Percentiles rank a stretch among this genome's conserved stretches.
These are phyloP conservation scores for Hippocampus kuda DNA, from an alignment of 2,797 vertebrate genomes.

Conservation along the genomic window DNA sequence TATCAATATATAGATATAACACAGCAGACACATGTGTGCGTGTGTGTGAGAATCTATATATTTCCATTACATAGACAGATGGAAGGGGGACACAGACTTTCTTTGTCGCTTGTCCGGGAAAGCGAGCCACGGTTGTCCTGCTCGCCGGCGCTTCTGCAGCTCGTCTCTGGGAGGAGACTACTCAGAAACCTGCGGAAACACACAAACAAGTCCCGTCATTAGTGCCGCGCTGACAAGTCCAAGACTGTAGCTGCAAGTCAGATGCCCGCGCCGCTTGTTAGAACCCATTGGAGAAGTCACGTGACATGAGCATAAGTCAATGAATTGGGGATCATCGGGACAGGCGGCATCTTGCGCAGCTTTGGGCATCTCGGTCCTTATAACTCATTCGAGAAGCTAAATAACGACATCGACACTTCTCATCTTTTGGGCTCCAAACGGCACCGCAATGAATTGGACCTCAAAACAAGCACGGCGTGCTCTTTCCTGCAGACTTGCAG, in stretches of 20 bases:
- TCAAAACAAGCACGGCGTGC: too few relatives aligned
- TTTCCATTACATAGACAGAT: conserved; percentile 73
- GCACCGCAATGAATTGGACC: too few relatives aligned
- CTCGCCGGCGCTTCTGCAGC: conserved; percentile 43
- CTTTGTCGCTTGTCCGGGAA: conserved; percentile 54
- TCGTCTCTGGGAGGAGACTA: conserved; percentile 26
- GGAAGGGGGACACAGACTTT: conserved; percentile 66
- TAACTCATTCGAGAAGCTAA: neutral
- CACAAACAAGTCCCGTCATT: neutral
- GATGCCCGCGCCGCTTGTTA: too few relatives aligned
- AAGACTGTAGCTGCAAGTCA: neutral
- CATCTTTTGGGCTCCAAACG: too few relatives aligned
- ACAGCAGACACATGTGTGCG: conserved; percentile 59
- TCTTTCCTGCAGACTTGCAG: too few relatives aligned
- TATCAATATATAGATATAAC: conserved; percentile 73
- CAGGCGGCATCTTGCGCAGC: too few relatives aligned
- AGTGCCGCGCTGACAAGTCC: neutral
- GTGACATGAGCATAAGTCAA: neutral
- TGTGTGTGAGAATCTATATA: conserved; percentile 68
- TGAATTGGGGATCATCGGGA: neutral
- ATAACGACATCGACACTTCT: neutral
- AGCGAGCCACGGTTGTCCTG: conserved; percentile 52
- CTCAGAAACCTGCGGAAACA: conserved; percentile 50
- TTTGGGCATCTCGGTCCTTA: neutral
- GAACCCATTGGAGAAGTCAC: neutral